A percentile compares a stretch with the other conserved stretches of the same genome.
These are phyloP conservation scores for Julus scanicus DNA, from an alignment of 2,888 invertebrate species.

Conservation along the genomic window DNA sequence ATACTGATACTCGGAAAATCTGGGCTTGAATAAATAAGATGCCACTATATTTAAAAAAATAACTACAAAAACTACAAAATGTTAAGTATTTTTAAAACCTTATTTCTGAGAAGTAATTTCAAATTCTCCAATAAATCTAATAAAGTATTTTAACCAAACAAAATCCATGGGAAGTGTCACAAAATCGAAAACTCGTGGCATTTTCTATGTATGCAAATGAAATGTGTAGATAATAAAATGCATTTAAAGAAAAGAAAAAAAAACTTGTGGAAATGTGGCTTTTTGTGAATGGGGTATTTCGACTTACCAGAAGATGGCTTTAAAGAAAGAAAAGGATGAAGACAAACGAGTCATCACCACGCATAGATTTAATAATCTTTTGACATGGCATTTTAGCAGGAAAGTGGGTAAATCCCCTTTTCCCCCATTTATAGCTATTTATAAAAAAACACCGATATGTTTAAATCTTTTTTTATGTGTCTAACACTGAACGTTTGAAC, in stretches of 20 bases:
- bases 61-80: too few relatives aligned
- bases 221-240: neutral
- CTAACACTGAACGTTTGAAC: conserved; percentile 2
- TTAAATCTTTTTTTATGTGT: neutral
- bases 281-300: neutral
- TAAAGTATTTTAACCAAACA: too few relatives aligned
- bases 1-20: too few relatives aligned
- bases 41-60: too few relatives aligned
- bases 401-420: neutral
- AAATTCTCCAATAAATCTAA: too few relatives aligned
- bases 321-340: neutral
- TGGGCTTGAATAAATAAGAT: too few relatives aligned
- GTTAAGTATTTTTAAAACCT: too few relatives aligned
- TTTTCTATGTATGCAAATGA: too few relatives aligned
- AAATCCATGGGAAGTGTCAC: too few relatives aligned
- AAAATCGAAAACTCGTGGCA: too few relatives aligned
- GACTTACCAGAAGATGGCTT: neutral
- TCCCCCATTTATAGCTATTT: conserved; percentile 4
- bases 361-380: neutral
- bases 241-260: neutral
- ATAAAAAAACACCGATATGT: neutral
- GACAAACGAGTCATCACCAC: neutral
- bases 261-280: neutral
- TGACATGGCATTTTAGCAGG: neutral
- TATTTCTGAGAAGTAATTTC: too few relatives aligned